Base-by-base conservation (phyloP, 1,140 invertebrate genomes). In the Telenomus remus region DNA sequence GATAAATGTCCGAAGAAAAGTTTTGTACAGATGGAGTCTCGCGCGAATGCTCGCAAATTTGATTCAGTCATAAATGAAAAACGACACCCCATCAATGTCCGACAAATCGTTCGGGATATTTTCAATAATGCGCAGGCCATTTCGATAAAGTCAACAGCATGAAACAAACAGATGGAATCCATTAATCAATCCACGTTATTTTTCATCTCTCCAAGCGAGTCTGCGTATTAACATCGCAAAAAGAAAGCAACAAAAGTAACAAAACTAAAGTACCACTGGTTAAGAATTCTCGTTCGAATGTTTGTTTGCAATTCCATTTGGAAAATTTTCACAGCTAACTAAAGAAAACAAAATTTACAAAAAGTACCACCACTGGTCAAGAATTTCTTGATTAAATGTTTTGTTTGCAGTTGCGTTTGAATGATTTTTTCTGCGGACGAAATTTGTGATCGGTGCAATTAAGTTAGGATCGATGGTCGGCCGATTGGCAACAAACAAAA, bases 401-500 rank as follows among this genome's bases (percentile, higher is more conserved):
- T 27, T 27, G 19, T 27, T 27, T n/a, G n/a, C n/a, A n/a, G 19
- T 27, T 27, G 1, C 19, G 19, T 27, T 27, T 27, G 19, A 6
- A 3, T 3, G 19, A 27, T 27, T 3, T 6, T 3, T 27, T 27
- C 6, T 27, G 19, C 2, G 2, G 19, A 27, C 2, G 1, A 27
- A 13, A 44, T 44, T 9, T 39, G 1, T 13, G 43, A 74, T 66
- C 53, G 60, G 13, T 50, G 53, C 60, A 72, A 72, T 64, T 72
- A n/a, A 9, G 37, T 9, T 2, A 42, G 50, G 55, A 66, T 66
- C 55, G 59, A 64, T 64, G 16, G 16, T 19, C 48, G 37, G 73
- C 54, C 64, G 69, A 35, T 42, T 34, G 35, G 50, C 53, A 70
- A 70, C n/a, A n/a, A n/a, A n/a, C n/a, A 70, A 65, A 55, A 70